Evolutionary conservation across 2,797 vertebrate genomes (phyloP).

Genomic region (Anguilla megastoma): DNA sequence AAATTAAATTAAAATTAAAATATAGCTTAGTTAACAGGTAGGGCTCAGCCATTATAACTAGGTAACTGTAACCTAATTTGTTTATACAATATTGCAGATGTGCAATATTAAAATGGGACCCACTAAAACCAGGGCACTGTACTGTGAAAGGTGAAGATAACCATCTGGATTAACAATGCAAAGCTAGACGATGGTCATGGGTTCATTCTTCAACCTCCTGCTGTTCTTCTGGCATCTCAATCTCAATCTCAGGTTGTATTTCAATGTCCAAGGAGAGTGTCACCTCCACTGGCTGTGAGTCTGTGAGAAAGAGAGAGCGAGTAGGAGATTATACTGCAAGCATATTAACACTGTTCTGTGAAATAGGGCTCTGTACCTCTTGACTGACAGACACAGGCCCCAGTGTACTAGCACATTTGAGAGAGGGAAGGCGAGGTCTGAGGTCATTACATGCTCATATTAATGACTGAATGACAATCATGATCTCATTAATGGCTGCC

Average conservation of each 20-base stretch:
- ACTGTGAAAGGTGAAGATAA: not conserved
- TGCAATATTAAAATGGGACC: not conserved
- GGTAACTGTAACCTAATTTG: no score
- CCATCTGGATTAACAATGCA: not conserved
- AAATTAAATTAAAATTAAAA: no score
- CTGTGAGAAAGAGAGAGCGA: constrained; percentile 18
- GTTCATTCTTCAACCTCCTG: constrained; percentile 48
- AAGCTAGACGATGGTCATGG: not conserved
- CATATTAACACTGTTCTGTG: not conserved
- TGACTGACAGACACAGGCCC: not conserved
- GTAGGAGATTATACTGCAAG: not conserved
- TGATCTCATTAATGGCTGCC: constrained; percentile 33
- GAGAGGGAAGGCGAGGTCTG: not conserved
- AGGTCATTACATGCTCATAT: not conserved
- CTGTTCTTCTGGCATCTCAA: constrained; percentile 35
- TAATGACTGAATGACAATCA: not conserved
- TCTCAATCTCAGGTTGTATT: constrained; percentile 47
- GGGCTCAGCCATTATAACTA: no score
- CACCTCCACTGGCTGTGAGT: constrained; percentile 55
- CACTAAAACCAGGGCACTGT: not conserved
- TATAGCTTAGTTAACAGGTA: no score
- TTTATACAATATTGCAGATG: not conserved
- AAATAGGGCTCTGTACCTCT: not conserved
- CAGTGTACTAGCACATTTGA: not conserved
- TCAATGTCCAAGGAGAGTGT: constrained; percentile 56